Evolutionary conservation across 37 sponge, comb jelly and placozoan species (phyloP).

Genomic region (Cliona cf. orientalis): DNA sequence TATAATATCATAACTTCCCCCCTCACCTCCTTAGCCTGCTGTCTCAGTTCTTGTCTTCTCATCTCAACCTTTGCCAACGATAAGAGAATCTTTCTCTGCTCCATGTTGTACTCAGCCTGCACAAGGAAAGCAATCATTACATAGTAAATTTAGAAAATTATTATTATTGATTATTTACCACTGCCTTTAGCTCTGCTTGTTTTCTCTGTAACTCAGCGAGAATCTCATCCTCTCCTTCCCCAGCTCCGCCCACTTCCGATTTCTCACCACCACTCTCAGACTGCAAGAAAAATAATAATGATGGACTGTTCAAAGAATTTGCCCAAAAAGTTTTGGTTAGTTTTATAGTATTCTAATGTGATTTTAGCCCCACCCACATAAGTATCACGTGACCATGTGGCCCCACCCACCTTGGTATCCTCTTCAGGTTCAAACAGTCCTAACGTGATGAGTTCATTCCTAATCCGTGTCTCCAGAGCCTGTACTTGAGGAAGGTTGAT

Average conservation of each 20-base stretch:
- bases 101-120: constrained; percentile 63
- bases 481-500: neutral
- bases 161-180: constrained; percentile 46
- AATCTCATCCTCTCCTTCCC: constrained; percentile 54
- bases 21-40: constrained; percentile 44
- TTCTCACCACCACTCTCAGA: neutral
- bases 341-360: neutral
- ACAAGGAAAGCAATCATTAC: neutral
- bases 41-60: constrained; percentile 54
- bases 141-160: neutral
- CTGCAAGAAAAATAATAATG: neutral
- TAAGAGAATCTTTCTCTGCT: constrained; percentile 42
- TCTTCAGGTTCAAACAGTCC: constrained; percentile 66
- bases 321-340: neutral
- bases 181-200: constrained; percentile 73
- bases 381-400: neutral
- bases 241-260: neutral
- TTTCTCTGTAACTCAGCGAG: constrained; percentile 66
- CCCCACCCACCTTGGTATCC: constrained; percentile 8
- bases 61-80: constrained; percentile 63
- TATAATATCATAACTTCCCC: neutral
- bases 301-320: too few species aligned
- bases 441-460: constrained; percentile 61
- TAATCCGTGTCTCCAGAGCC: constrained; percentile 66
- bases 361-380: too few species aligned